phyloP scores from a whole-genome alignment of 2,797 vertebrate genomes.

The Mastacembelus armatus region DNA sequence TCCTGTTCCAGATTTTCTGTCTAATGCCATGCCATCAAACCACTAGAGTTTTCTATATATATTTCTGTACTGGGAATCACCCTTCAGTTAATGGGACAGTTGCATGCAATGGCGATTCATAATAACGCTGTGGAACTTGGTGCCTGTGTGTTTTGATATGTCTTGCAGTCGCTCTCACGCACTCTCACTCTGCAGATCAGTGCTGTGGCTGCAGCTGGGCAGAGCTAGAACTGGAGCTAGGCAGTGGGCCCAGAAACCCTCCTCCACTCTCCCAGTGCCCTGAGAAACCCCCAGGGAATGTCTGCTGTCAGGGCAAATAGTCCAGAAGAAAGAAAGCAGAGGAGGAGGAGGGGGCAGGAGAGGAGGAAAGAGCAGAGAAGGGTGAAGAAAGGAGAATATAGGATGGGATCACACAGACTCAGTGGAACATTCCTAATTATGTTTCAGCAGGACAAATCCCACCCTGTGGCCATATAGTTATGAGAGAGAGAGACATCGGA shows the following conservation, averaged over 20 bases:
- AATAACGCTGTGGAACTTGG: slow-evolving; percentile 65
- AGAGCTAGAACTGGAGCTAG: slow-evolving; percentile 70
- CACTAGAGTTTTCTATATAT: slow-evolving; percentile 63
- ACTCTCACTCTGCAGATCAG: slow-evolving; percentile 66
- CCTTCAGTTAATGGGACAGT: slow-evolving; percentile 61
- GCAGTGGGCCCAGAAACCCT: slow-evolving; percentile 71
- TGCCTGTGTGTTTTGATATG: slow-evolving; percentile 71
- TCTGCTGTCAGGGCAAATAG: slow-evolving; percentile 73
- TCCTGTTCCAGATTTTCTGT: slow-evolving; percentile 55
- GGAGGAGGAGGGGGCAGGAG: slow-evolving; percentile 38
- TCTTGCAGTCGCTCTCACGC: slow-evolving; percentile 68
- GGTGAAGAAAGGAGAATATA: slow-evolving; percentile 48
- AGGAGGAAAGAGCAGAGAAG: slow-evolving; percentile 55
- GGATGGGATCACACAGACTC: slow-evolving; percentile 64
- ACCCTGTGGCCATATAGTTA: slow-evolving; percentile 70
- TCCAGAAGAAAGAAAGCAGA: slow-evolving; percentile 65
- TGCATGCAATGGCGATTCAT: slow-evolving; percentile 68
- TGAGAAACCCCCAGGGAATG: slow-evolving; percentile 74
- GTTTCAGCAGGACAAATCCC: slow-evolving; percentile 75
- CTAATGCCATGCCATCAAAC: slow-evolving; percentile 54
- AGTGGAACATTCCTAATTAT: slow-evolving; percentile 80
- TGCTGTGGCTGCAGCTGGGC: slow-evolving; percentile 74
- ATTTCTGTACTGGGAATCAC: slow-evolving; percentile 57
- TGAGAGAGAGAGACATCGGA: slow-evolving; percentile 59
- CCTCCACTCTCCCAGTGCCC: slow-evolving; percentile 59